Evolutionary conservation across 1,140 invertebrate genomes (phyloP), one percentile per base, ranked within the genome.

Genomic region (Drosophila kohkoa): DNA sequence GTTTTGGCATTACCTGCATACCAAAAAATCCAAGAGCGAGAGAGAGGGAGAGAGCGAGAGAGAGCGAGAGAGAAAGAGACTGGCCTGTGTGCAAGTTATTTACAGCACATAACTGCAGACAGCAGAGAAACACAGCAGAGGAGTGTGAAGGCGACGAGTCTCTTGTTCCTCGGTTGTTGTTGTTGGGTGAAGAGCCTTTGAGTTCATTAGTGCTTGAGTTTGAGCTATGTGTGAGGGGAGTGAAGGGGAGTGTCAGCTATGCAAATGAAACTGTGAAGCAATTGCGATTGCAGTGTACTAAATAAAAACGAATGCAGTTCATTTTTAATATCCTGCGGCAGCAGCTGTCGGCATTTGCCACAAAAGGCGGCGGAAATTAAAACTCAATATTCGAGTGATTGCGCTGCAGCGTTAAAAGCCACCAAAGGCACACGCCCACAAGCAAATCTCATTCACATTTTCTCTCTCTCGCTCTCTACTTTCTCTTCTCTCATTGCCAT

Each of bases 361-460:
- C 51, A 85, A 85, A 85, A 75, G 75, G 45, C 38, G 66, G 85
- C 85, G 85, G 85, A 89, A 90, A 89, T 89, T 89, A 89, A 89
- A 89, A 89, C 85, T 89, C 86, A 90, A 89, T 90, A 89, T 89
- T 85, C 86, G 68, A 85, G 70, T 89, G 85, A 88, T 85, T 81
- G 81, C 72, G 28, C 54, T 25, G 20, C 49, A 52, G 66, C 28
- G 60, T 8, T 64, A 72, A 82, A 74, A 71, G 68, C 5, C 30
- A 8, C 30, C 30, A 32, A 32, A 32, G 30, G 30, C 30, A 55
- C 66, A 69, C 60, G 64, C 64, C 71, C 66, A 69, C 52, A 69
- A 59, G 30, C 69, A 60, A 57, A 51, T 35, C 41, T n/a, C 35
- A 68, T 25, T 43, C 28, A 15, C 73, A 43, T 48, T 57, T 49